A percentile compares a stretch with the other conserved stretches of the same genome.
Evolutionary conservation across 2,888 invertebrate genomes (phyloP).

Genomic region (Nebria salina): DNA sequence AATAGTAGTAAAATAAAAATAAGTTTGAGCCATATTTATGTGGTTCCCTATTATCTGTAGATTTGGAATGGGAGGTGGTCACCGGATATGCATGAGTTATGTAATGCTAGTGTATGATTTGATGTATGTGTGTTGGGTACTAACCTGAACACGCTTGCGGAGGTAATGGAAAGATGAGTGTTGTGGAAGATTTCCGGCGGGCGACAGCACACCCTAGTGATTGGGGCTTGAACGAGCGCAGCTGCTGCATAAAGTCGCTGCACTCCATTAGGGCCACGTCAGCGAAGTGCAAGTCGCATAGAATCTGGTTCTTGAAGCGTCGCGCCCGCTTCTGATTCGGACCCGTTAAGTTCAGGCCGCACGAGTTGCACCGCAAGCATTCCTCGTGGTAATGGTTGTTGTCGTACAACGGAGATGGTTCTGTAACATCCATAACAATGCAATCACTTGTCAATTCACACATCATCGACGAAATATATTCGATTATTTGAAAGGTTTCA

Average conservation of each 20-base stretch:
- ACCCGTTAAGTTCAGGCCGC: conserved; percentile 91
- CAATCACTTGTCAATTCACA: background rate
- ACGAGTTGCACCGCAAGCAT: conserved; percentile 96
- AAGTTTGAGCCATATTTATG: too few relatives aligned
- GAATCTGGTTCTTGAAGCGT: conserved; percentile 87
- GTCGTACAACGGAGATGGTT: conserved; percentile 91
- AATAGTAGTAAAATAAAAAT: too few relatives aligned
- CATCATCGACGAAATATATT: too few relatives aligned
- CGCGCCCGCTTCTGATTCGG: conserved; percentile 76
- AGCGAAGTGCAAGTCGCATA: conserved; percentile 95
- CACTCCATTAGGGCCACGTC: conserved; percentile 98
- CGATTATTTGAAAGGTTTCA: too few relatives aligned
- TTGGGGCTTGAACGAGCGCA: conserved; percentile 95
- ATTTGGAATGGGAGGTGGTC: too few relatives aligned
- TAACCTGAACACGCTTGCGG: conserved; percentile 94
- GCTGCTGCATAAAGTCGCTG: conserved; percentile 96
- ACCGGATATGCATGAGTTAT: too few relatives aligned
- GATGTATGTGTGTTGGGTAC: conserved; percentile 47
- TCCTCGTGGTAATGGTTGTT: conserved; percentile 98
- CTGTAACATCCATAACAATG: conserved; percentile 66
- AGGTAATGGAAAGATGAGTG: conserved; percentile 91
- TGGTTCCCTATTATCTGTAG: too few relatives aligned
- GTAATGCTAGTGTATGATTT: too few relatives aligned
- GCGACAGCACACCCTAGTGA: conserved; percentile 95
- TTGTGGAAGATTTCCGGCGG: conserved; percentile 91